A percentile compares a stretch with the other conserved stretches of the same genome.
Evolutionary conservation across 1,140 invertebrate genomes (phyloP).

Genomic region (Streblospio benedicti): DNA sequence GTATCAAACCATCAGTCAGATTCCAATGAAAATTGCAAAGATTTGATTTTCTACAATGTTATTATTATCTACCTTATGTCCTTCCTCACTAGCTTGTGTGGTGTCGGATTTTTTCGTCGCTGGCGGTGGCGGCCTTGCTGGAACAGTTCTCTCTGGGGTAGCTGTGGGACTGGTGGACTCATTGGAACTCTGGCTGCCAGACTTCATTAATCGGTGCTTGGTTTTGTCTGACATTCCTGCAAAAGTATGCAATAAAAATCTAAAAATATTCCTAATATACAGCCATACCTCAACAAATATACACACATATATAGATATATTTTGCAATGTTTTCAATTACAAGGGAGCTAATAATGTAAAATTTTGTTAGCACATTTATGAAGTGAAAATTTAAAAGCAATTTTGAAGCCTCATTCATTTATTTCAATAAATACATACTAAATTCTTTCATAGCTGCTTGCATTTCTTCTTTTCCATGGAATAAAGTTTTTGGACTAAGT

Average conservation of each 20-base stretch:
- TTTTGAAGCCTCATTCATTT: no score
- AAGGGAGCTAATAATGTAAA: no score
- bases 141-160: slow-evolving; percentile 33
- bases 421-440: slow-evolving; percentile 27
- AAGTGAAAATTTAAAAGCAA: no score
- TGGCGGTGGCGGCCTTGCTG: slow-evolving; percentile 9
- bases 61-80: no score
- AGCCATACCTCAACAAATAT: neutral
- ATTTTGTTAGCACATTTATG: no score
- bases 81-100: no score
- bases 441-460: slow-evolving; percentile 48
- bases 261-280: no score
- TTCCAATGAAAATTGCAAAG: no score
- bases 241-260: slow-evolving; percentile 4
- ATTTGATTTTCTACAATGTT: no score
- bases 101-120: slow-evolving; percentile 15
- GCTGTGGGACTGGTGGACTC: slow-evolving; percentile 22
- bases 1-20: no score
- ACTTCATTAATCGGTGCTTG: slow-evolving; percentile 24
- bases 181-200: slow-evolving; percentile 28
- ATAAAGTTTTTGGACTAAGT: slow-evolving; percentile 58
- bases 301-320: no score
- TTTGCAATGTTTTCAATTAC: no score
- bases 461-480: slow-evolving; percentile 70
- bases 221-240: slow-evolving; percentile 35